A percentile compares a stretch with the other conserved stretches of the same genome.
Conservation (phyloP, 2,797 vertebrate species). For the Schizopygopsis malacanthus region DNA sequence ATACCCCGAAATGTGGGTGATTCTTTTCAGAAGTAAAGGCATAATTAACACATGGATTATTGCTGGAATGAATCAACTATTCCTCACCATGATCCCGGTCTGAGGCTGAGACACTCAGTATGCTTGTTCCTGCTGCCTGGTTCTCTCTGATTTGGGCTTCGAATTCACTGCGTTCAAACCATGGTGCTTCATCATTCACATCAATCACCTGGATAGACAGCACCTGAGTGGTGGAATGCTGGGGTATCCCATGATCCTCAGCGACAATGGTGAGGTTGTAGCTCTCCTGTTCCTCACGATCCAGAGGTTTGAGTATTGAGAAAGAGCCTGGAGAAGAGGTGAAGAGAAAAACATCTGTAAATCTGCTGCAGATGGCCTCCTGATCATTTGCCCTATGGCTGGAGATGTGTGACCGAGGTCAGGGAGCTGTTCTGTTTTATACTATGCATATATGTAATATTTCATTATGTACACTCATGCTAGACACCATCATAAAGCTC, state of each 20-base stretch:
- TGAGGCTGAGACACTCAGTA: conserved; percentile 84
- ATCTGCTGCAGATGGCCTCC: neutral
- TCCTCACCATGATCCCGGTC: conserved; percentile 90
- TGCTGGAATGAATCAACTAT: neutral
- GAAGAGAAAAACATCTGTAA: conserved; percentile 63
- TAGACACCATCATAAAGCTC: neutral
- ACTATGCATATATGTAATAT: conserved; percentile 17
- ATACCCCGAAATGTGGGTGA: neutral
- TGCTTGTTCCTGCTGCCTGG: conserved; percentile 82
- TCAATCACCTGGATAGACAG: conserved; percentile 90
- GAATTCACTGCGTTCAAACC: conserved; percentile 84
- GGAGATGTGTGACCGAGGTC: conserved; percentile 16
- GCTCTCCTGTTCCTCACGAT: conserved; percentile 87
- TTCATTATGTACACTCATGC: neutral
- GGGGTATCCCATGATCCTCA: conserved; percentile 87
- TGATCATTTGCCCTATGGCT: neutral
- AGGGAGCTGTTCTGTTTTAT: conserved; percentile 15
- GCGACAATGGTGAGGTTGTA: conserved; percentile 90
- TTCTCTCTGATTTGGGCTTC: conserved; percentile 88
- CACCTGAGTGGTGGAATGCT: conserved; percentile 87
- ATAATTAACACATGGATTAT: conserved; percentile 12
- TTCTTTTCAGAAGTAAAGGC: conserved; percentile 1
- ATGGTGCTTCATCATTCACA: conserved; percentile 90
- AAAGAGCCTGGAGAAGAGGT: conserved; percentile 74
- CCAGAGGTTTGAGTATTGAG: conserved; percentile 85